Conservation (phyloP, 2,113 vertebrate species). For the Suricata suricatta region DNA sequence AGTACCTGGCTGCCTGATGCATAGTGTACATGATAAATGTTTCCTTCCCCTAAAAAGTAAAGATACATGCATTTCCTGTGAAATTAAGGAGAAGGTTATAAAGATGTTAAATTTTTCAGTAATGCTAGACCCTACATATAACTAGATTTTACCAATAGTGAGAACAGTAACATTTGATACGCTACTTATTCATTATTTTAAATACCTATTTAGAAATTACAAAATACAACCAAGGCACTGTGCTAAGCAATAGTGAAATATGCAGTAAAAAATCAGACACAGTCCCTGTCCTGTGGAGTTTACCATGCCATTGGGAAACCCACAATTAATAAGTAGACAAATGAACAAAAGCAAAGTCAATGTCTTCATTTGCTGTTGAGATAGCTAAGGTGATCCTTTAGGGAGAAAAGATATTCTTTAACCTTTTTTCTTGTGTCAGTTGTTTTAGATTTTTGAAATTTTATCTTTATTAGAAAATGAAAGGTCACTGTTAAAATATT, state of each 20-base stretch:
- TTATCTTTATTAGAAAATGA: conserved; percentile 40
- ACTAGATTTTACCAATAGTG: neutral
- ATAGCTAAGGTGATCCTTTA: neutral
- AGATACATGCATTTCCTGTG: neutral
- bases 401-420: neutral
- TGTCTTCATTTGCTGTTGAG: neutral
- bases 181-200: neutral
- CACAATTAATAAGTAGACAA: neutral
- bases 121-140: neutral
- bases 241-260: neutral
- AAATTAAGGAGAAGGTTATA: neutral
- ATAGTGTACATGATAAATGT: neutral
- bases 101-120: neutral
- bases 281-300: neutral
- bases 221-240: neutral
- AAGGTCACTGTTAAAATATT: conserved; percentile 2
- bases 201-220: neutral
- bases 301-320: neutral
- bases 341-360: neutral
- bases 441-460: neutral
- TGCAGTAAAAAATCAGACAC: neutral
- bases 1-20: neutral
- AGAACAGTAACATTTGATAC: neutral
- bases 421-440: neutral
- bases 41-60: neutral